A percentile compares a stretch with the other conserved stretches of the same genome.
Conservation (phyloP, 2,113 vertebrate genomes). For the Typhlomys cinereus region DNA sequence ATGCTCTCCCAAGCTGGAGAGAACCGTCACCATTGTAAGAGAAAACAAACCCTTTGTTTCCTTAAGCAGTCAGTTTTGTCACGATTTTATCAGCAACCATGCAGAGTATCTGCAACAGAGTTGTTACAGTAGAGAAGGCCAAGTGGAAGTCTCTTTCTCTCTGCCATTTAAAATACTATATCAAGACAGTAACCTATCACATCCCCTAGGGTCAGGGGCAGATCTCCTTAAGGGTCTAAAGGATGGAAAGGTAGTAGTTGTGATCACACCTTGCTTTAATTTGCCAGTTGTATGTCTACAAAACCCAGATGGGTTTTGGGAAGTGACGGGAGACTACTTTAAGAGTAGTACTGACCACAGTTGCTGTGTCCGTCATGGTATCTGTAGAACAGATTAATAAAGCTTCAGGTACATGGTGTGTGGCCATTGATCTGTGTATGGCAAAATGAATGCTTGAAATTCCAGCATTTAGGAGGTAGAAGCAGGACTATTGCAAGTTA, state of each 20-base stretch:
- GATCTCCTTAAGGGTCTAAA: not conserved
- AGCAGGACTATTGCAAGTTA: too few species aligned
- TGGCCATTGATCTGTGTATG: not conserved
- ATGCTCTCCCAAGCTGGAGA: too few species aligned
- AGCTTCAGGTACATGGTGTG: not conserved
- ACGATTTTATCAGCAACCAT: too few species aligned
- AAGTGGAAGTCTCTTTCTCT: not conserved
- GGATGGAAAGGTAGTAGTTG: not conserved
- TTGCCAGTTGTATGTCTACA: not conserved
- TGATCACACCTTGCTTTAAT: not conserved
- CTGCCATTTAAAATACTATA: not conserved
- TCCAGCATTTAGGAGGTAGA: not conserved
- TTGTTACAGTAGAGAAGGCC: not conserved
- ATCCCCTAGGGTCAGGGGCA: not conserved
- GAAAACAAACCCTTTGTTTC: too few species aligned
- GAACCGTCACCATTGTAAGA: too few species aligned
- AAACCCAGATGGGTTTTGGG: not conserved
- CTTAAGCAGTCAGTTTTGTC: too few species aligned
- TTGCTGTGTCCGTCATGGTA: not conserved
- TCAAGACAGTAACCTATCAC: not conserved
- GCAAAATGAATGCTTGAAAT: not conserved
- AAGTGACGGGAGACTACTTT: not conserved
- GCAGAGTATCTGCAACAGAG: too few species aligned
- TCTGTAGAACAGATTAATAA: conserved; percentile 17
- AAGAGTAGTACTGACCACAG: not conserved